These are phyloP conservation scores for Brachionus asplanchnoidis DNA, from an alignment of 1,140 invertebrate species.

Conservation along the genomic window DNA sequence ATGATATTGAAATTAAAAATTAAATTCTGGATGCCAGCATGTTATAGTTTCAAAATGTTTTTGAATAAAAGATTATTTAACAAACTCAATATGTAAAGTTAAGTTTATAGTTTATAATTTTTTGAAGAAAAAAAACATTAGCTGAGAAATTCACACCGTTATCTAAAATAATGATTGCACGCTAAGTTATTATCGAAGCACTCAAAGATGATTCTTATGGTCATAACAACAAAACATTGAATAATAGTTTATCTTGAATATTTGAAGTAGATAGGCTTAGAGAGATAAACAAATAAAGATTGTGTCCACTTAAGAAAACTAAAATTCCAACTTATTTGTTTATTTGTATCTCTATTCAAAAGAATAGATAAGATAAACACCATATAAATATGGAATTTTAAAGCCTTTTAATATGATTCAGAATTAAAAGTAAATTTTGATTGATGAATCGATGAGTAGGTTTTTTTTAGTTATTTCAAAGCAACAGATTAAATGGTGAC, in stretches of 20 bases:
- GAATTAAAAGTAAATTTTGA: background rate
- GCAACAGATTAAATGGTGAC: background rate
- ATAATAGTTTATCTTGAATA: background rate
- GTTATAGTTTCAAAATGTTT: too few species aligned
- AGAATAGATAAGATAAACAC: conserved; percentile 30
- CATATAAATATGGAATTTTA: background rate
- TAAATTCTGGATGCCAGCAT: too few species aligned
- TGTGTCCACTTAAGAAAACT: background rate
- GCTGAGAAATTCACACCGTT: background rate
- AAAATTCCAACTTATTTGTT: background rate
- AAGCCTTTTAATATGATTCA: background rate
- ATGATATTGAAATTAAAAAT: too few species aligned
- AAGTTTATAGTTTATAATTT: too few species aligned
- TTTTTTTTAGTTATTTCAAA: background rate
- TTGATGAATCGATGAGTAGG: conserved; percentile 24
- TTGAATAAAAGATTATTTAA: too few species aligned
- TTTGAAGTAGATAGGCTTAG: background rate
- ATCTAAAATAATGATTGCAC: background rate
- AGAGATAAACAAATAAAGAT: background rate
- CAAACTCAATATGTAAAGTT: too few species aligned
- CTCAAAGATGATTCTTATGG: background rate
- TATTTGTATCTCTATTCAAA: background rate
- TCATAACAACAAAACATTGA: background rate
- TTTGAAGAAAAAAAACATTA: too few species aligned
- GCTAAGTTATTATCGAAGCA: background rate